Percentiles rank a stretch among this genome's conserved stretches.
phyloP scores from a whole-genome alignment of 2,888 invertebrate genomes.

The Polyommatus iphigenia region DNA sequence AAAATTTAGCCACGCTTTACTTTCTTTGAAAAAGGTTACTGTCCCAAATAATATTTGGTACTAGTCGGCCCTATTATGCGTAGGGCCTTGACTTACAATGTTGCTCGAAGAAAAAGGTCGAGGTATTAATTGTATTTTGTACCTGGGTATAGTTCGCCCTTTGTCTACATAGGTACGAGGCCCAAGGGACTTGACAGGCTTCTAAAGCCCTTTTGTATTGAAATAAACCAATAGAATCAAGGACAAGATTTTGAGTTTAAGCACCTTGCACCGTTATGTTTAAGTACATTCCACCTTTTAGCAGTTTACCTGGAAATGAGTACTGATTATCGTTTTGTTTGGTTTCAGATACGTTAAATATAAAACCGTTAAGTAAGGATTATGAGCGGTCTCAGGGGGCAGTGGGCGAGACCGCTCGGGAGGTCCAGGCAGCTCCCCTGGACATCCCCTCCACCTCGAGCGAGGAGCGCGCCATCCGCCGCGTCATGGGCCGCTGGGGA shows the following conservation, averaged over 20 bases:
- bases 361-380: conserved; percentile 79
- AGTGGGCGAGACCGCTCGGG: conserved; percentile 68
- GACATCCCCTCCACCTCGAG: conserved; percentile 63
- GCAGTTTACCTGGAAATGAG: background rate
- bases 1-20: background rate
- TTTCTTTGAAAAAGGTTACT: background rate
- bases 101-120: background rate
- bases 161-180: conserved; percentile 22
- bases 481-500: conserved; percentile 92
- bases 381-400: conserved; percentile 72
- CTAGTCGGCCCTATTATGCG: background rate
- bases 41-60: background rate
- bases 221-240: background rate
- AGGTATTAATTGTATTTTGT: conserved; percentile 9
- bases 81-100: background rate
- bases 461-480: conserved; percentile 73
- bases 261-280: background rate
- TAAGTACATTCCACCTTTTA: background rate
- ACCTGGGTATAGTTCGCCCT: background rate
- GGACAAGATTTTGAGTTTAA: background rate
- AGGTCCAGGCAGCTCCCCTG: conserved; percentile 54
- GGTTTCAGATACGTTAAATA: conserved; percentile 74
- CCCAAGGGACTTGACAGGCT: background rate
- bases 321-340: conserved; percentile 14
- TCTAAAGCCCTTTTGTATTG: conserved; percentile 1